phyloP scores from a whole-genome alignment of 1,140 invertebrate genomes.

The Conus betulinus region DNA sequence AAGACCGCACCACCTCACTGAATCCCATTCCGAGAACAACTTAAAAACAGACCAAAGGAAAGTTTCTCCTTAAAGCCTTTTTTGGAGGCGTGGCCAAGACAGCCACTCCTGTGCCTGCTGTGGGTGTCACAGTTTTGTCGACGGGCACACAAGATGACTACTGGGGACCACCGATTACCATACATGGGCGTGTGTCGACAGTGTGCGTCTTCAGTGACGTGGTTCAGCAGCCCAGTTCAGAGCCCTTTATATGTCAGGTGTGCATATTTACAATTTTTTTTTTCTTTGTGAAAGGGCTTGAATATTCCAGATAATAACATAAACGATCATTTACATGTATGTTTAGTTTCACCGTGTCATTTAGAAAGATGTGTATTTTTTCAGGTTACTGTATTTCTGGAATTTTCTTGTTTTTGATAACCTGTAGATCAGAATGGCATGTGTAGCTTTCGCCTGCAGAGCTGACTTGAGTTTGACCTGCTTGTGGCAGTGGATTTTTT shows the following conservation, averaged over 20 bases:
- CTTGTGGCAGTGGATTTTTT: no score
- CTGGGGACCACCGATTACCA: slow-evolving; percentile 75
- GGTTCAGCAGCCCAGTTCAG: slow-evolving; percentile 73
- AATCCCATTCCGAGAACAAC: slow-evolving; percentile 33
- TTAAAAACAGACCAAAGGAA: slow-evolving; percentile 31
- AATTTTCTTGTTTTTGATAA: no score
- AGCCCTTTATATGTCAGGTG: slow-evolving; percentile 73
- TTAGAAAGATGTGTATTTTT: no score
- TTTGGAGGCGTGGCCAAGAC: slow-evolving; percentile 45
- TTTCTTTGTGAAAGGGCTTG: background rate
- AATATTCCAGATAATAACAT: no score
- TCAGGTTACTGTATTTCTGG: no score
- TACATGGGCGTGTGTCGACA: slow-evolving; percentile 78
- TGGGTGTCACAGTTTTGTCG: slow-evolving; percentile 62
- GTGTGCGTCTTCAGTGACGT: slow-evolving; percentile 78
- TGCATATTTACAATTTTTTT: no score
- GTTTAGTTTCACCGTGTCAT: no score
- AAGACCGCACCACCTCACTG: slow-evolving; percentile 38
- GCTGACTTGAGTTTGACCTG: no score
- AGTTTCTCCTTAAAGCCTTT: slow-evolving; percentile 40
- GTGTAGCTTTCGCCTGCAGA: no score
- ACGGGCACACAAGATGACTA: slow-evolving; percentile 79
- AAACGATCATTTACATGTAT: no score
- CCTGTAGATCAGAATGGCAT: no score
- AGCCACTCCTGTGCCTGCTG: slow-evolving; percentile 62